Evolutionary conservation across 2,797 vertebrate species (phyloP).

Genomic region (Aythya fuligula): DNA sequence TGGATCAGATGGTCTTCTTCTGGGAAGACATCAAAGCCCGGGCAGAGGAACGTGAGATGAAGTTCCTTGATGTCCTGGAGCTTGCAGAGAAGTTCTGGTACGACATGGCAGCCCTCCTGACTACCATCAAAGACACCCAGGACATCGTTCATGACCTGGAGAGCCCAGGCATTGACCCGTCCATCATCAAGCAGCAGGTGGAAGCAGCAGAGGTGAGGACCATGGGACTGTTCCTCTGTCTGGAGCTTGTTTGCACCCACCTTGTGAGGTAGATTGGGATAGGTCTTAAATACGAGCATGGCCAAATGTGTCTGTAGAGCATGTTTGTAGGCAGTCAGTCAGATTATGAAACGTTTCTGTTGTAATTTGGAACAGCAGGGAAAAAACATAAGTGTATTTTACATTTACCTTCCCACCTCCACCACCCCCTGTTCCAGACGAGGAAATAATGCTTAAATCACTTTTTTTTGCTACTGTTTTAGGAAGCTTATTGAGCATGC

Average conservation of each 20-base stretch:
- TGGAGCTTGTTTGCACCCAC: not conserved
- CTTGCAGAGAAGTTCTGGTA: constrained; percentile 98
- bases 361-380: not conserved
- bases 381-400: not conserved
- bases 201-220: constrained; percentile 93
- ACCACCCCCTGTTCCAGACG: not conserved
- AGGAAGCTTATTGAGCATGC: not conserved
- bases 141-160: constrained; percentile 96
- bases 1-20: constrained; percentile 93
- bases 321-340: not conserved
- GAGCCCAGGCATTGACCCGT: constrained; percentile 96
- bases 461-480: not conserved
- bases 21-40: constrained; percentile 98
- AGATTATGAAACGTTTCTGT: not conserved
- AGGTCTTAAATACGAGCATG: accelerated
- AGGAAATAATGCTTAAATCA: not conserved
- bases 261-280: not conserved
- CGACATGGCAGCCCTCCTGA: constrained; percentile 93
- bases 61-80: constrained; percentile 94
- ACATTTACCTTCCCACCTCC: not conserved
- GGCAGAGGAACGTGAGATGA: constrained; percentile 92
- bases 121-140: constrained; percentile 94
- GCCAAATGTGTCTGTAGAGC: not conserved
- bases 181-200: constrained; percentile 98
- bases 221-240: accelerated